Percentiles rank a stretch among this genome's conserved stretches.
phyloP scores from a whole-genome alignment of 2,888 invertebrate species.

The Schizotus pectinicornis region DNA sequence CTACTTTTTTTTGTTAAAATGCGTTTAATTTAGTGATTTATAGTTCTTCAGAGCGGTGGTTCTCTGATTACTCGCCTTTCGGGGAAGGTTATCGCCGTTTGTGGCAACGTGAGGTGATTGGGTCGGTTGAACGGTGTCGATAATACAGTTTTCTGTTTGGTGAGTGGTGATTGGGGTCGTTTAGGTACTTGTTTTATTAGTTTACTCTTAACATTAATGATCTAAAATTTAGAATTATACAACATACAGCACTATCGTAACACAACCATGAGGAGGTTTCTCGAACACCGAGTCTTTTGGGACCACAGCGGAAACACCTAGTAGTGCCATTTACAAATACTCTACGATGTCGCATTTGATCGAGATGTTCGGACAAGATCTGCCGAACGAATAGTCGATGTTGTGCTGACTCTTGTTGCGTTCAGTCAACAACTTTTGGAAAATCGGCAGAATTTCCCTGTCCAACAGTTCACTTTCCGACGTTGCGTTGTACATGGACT shows the following conservation, averaged over 20 bases:
- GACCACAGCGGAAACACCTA: slow-evolving; percentile 13
- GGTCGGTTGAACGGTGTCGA: too few species aligned
- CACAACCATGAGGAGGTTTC: slow-evolving; percentile 28
- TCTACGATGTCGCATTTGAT: slow-evolving; percentile 96
- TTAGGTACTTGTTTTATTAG: slow-evolving; percentile 7
- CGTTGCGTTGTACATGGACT: slow-evolving; percentile 71
- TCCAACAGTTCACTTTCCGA: slow-evolving; percentile 86
- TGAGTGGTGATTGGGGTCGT: too few species aligned
- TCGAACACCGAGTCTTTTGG: not conserved
- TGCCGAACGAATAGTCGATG: slow-evolving; percentile 75
- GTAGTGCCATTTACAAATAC: slow-evolving; percentile 71
- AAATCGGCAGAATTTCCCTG: slow-evolving; percentile 85
- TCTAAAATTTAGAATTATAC: slow-evolving; percentile 31
- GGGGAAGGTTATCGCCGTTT: too few species aligned
- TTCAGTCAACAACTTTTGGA: slow-evolving; percentile 88
- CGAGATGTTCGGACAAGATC: slow-evolving; percentile 92
- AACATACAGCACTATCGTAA: slow-evolving; percentile 24
- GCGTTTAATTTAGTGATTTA: too few species aligned
- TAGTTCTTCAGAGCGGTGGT: too few species aligned
- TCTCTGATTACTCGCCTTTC: too few species aligned
- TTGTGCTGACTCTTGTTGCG: slow-evolving; percentile 72
- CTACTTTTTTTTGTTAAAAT: too few species aligned
- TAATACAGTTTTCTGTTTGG: too few species aligned
- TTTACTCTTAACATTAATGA: slow-evolving; percentile 21
- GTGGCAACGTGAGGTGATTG: too few species aligned